Evolutionary conservation across 1,140 invertebrate species (phyloP).

Genomic region (Drosophila repletoides): DNA sequence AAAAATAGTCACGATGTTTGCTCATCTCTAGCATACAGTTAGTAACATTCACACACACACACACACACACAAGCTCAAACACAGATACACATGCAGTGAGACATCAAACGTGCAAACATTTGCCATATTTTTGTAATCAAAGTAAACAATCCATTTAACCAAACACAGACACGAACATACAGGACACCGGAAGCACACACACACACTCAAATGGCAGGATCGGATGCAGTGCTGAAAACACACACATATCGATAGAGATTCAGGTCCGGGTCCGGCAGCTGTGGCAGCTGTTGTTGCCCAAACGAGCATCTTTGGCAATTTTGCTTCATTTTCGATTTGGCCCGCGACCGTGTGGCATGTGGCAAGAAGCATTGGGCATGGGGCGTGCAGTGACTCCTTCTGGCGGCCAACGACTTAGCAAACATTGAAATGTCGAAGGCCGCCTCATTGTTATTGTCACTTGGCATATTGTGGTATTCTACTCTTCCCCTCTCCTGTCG

Average conservation of each 20-base stretch:
- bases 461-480: too few species aligned
- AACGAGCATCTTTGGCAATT: slow-evolving; percentile 60
- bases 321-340: slow-evolving; percentile 49
- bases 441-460: too few species aligned
- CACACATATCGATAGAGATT: slow-evolving; percentile 12
- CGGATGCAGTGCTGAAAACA: not conserved
- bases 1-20: not conserved
- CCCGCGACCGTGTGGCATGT: not conserved
- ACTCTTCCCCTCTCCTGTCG: not conserved
- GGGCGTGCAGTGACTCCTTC: slow-evolving; percentile 30
- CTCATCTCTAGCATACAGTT: slow-evolving; percentile 7
- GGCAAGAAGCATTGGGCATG: too few species aligned
- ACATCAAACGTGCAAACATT: slow-evolving; percentile 74
- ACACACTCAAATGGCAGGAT: not conserved
- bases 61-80: slow-evolving; percentile 15
- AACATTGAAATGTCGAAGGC: slow-evolving; percentile 15
- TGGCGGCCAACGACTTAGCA: slow-evolving; percentile 54
- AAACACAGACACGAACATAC: slow-evolving; percentile 52
- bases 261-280: not conserved
- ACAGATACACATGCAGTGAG: slow-evolving; percentile 31
- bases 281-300: slow-evolving; percentile 22
- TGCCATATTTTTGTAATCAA: slow-evolving; percentile 80
- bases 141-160: slow-evolving; percentile 78
- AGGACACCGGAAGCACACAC: slow-evolving; percentile 3
- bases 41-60: slow-evolving; percentile 8